Evolutionary conservation across 2,888 invertebrate species (phyloP).

Genomic region (Prosapia bicincta): DNA sequence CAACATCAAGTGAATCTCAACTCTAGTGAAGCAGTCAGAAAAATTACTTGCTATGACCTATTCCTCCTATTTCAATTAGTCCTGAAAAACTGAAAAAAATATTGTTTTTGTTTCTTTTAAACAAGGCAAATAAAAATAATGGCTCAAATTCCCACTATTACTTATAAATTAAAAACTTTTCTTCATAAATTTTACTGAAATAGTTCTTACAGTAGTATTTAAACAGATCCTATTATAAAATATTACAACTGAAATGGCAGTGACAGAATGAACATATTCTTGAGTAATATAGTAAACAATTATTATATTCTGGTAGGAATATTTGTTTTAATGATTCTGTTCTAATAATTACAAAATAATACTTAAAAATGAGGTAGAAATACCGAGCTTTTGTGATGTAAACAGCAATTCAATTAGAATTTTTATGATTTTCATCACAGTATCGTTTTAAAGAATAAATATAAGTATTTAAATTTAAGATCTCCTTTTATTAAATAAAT

Average conservation of each 20-base stretch:
- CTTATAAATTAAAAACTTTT: too few relatives aligned
- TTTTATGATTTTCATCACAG: not conserved
- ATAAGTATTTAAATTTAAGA: not conserved
- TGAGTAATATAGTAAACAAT: too few relatives aligned
- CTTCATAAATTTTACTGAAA: too few relatives aligned
- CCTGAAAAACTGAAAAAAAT: too few relatives aligned
- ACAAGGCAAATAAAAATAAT: too few relatives aligned
- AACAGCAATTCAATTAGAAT: not conserved
- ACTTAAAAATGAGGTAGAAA: not conserved
- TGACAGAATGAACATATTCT: not conserved
- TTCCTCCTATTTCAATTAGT: too few relatives aligned
- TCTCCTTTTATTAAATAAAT: not conserved
- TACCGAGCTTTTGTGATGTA: not conserved
- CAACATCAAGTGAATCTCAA: too few relatives aligned
- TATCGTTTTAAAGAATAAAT: not conserved
- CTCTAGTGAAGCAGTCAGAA: too few relatives aligned
- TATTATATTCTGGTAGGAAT: not conserved
- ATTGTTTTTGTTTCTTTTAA: too few relatives aligned
- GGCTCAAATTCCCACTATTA: too few relatives aligned
- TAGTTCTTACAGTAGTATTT: not conserved
- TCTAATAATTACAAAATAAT: not conserved
- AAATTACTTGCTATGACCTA: too few relatives aligned
- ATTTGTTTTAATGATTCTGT: not conserved
- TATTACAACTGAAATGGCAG: not conserved
- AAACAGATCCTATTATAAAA: not conserved